Evolutionary conservation across 1,140 invertebrate genomes (phyloP), one percentile per base, ranked within the genome.

Genomic region (Zaprionus ghesquierei): DNA sequence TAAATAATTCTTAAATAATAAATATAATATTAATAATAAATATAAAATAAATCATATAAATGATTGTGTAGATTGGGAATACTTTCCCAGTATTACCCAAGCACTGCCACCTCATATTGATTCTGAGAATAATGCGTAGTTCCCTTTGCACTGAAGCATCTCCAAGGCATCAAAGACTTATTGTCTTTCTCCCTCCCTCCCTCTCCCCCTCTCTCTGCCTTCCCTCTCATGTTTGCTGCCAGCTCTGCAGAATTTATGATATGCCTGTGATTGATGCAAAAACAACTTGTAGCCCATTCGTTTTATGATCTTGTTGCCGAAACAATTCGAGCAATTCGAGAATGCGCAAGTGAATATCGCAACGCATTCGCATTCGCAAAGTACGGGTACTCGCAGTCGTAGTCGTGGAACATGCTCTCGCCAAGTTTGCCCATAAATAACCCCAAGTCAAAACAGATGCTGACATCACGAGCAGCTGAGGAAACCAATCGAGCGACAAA

Each of bases 391-490:
- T 44, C 15, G 41, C 9, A 38, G 23, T 29, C 27, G 25, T 27
- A 29, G 27, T 29, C n/a, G n/a, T n/a, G n/a, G n/a, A 27, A 58
- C 20, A 20, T 10, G 23, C 31, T 63, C 22, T 22, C 12, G n/a
- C n/a, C n/a, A 23, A 20, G 15, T 10, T 33, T 9, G 53, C 53
- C 59, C 69, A 65, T 71, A 72, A 68, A 72, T 66, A 72, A 72
- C 9, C 35, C 46, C 22, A 54, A 33, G 20, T 18, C 61, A 58
- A 54, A 56, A 38, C 69, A 58, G 69, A 72, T 68, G 69, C 69
- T 72, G 69, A 72, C 69, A 72, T 72, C 69, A 72, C 69, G 35
- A 38, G 27, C 61, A 66, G 46, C 62, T 65, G 61, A 64, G 61
- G 25, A 33, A 70, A 66, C 62, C 54, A 72, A 72, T 72, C 62